Conservation (phyloP, 2,888 invertebrate genomes). For the Cheilosia urbana region DNA sequence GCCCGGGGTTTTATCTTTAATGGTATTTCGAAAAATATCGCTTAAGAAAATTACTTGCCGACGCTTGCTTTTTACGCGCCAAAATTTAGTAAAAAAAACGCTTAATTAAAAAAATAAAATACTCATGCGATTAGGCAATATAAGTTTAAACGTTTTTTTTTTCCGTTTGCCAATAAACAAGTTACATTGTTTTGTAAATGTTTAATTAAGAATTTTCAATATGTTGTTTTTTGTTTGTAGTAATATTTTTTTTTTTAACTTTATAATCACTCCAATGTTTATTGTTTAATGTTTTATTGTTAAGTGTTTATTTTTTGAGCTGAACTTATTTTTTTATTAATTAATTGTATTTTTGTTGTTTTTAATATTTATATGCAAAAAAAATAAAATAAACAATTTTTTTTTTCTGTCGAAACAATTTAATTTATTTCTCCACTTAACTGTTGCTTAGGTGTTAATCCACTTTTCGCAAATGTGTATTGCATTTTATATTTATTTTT, state of each 20-base stretch:
- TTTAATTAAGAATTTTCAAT: slow-evolving; percentile 48
- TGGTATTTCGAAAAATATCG: slow-evolving; percentile 8
- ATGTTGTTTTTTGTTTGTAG: slow-evolving; percentile 50
- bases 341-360: slow-evolving; percentile 70
- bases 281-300: slow-evolving; percentile 75
- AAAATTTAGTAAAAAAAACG: slow-evolving; percentile 77
- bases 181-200: slow-evolving; percentile 73
- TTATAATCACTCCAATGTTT: slow-evolving; percentile 70
- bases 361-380: slow-evolving; percentile 58
- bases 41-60: slow-evolving; percentile 27
- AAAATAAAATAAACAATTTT: slow-evolving; percentile 48
- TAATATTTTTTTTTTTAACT: slow-evolving; percentile 48
- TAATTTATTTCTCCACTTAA: slow-evolving; percentile 60
- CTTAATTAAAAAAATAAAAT: slow-evolving; percentile 83
- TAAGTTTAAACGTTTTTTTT: slow-evolving; percentile 76
- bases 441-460: slow-evolving; percentile 30
- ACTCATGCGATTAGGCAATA: slow-evolving; percentile 83
- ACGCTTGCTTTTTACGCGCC: slow-evolving; percentile 73
- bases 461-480: neutral
- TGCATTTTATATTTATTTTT: neutral
- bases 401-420: slow-evolving; percentile 29
- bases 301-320: slow-evolving; percentile 75
- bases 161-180: slow-evolving; percentile 75
- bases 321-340: slow-evolving; percentile 18
- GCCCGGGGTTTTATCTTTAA: slow-evolving; percentile 7